These are phyloP conservation scores for Drosophila prolongata DNA, from an alignment of 2,888 invertebrate species.

Conservation along the genomic window DNA sequence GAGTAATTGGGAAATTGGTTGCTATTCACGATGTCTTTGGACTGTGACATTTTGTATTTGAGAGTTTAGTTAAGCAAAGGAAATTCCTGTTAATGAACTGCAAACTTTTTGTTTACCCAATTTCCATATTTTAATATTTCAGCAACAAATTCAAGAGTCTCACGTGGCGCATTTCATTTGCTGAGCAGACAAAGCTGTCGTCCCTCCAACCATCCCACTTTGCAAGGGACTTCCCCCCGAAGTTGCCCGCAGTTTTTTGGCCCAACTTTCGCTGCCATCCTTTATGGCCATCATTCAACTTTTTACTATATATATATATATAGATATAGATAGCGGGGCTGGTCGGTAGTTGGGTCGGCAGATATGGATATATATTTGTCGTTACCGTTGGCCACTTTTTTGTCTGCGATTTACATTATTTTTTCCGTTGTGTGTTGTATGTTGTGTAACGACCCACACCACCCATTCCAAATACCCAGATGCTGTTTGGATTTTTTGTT, in stretches of 20 bases:
- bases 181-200: slow-evolving; percentile 36
- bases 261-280: slow-evolving; percentile 14
- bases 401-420: slow-evolving; percentile 66
- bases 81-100: background rate
- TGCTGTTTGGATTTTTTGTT: slow-evolving; percentile 32
- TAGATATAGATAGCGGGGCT: slow-evolving; percentile 27
- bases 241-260: slow-evolving; percentile 14
- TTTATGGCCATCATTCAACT: slow-evolving; percentile 36
- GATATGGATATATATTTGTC: slow-evolving; percentile 41
- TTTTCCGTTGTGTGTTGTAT: slow-evolving; percentile 6
- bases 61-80: background rate
- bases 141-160: slow-evolving; percentile 35
- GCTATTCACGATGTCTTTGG: background rate
- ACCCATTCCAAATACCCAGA: no score
- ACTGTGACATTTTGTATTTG: background rate
- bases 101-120: background rate
- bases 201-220: background rate
- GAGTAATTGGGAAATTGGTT: no score
- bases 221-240: background rate
- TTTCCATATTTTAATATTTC: slow-evolving; percentile 1
- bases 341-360: background rate
- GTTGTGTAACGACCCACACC: slow-evolving; percentile 2
- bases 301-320: slow-evolving; percentile 19
- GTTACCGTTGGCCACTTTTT: slow-evolving; percentile 59
- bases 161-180: slow-evolving; percentile 40